Evolutionary conservation across 2,888 invertebrate species (phyloP), one percentile per base, ranked within the genome.

Genomic region (Ferdinandea cuprea): DNA sequence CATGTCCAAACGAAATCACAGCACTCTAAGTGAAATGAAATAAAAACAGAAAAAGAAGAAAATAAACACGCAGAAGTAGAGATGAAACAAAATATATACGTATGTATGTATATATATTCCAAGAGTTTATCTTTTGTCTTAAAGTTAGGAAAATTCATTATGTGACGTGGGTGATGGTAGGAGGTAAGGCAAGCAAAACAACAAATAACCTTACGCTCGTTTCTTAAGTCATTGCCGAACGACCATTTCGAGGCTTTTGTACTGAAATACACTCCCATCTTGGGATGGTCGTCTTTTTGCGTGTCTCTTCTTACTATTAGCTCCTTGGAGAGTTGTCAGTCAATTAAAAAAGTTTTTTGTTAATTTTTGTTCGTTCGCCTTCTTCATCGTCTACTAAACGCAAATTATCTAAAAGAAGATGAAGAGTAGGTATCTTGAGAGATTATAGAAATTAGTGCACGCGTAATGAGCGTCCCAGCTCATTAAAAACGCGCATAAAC

Each of bases 1-100:
- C 78, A 78, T 78, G 83, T 77, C 71, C 81, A 77, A 81, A 71
- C 46, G 81, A 81, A 81, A 81, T 81, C 81, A 77, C 77, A 76
- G 65, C 71, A 71, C 76, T 77, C 50, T 52, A 66, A 74, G 76
- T 71, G 40, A 81, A 65, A 71, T 32, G 44, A 68, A 68, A 68
- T 61, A 72, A 65, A 76, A 72, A 6, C n/a, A 61, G 9, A 19
- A 19, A 11, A 15, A 42, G 13, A 17, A 1, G 15, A 15, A 56
- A 61, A 58, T 25, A 32, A 25, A 63, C 3, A 46, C 17, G 48
- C 15, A 54, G 15, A 50, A 32, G 15, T 48, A 40, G 46, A 46
- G 30, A 40, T 17, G 54, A 69, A 65, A 44, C 42, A 81, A 76
- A 71, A 50, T 76, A 37, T n/a, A n/a, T n/a, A n/a, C n/a, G n/a